Evolutionary conservation across 2,797 vertebrate species (phyloP).

Genomic region (Toxotes lorentzi): DNA sequence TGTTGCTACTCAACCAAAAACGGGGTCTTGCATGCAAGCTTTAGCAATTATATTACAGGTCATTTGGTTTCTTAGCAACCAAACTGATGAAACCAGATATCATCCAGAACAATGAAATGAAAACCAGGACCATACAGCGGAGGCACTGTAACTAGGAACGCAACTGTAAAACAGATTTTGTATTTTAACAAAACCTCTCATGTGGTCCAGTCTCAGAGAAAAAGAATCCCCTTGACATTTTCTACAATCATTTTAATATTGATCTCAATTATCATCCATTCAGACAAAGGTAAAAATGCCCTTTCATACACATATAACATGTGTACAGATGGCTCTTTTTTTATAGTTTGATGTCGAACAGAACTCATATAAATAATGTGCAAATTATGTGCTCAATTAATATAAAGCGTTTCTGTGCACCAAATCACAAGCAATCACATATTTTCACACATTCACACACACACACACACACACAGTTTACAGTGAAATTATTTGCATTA

Average conservation of each 20-base stretch:
- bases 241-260: constrained; percentile 66
- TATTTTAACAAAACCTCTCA: constrained; percentile 51
- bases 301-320: constrained; percentile 56
- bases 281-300: constrained; percentile 64
- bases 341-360: constrained; percentile 56
- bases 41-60: constrained; percentile 80
- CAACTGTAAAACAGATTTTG: constrained; percentile 62
- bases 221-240: constrained; percentile 43
- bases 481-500: constrained; percentile 71
- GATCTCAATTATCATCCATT: constrained; percentile 50
- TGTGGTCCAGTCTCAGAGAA: constrained; percentile 47
- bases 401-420: constrained; percentile 72
- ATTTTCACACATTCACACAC: constrained; percentile 29
- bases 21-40: constrained; percentile 77
- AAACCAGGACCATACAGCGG: constrained; percentile 76
- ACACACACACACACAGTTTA: constrained; percentile 38
- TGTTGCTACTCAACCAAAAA: constrained; percentile 71
- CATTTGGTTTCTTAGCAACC: constrained; percentile 82
- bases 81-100: constrained; percentile 80
- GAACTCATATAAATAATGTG: constrained; percentile 68
- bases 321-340: constrained; percentile 68
- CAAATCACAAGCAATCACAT: constrained; percentile 62
- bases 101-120: constrained; percentile 77
- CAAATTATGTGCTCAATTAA: constrained; percentile 75
- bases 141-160: constrained; percentile 78